Percentiles rank a stretch among this genome's conserved stretches.
Conservation (phyloP, 2,888 invertebrate genomes). For the Meghimatium bilineatum region DNA sequence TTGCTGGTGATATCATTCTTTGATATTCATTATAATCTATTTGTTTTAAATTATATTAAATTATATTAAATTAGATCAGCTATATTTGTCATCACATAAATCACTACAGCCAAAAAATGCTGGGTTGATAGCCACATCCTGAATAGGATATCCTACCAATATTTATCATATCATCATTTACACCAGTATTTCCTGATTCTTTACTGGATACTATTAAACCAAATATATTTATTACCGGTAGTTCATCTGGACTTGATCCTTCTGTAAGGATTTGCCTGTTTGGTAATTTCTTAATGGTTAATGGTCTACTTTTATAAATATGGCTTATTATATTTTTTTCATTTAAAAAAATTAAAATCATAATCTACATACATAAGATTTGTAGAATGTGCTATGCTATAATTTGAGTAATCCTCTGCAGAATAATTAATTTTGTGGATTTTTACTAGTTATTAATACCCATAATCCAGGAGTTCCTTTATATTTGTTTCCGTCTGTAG, state of each 20-base stretch:
- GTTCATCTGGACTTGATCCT: background rate
- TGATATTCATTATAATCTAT: background rate
- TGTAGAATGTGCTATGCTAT: background rate
- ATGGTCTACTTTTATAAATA: conserved; percentile 11
- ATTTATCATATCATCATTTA: conserved; percentile 4
- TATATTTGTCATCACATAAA: no score
- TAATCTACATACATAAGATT: background rate
- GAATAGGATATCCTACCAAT: background rate
- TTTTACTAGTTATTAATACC: conserved; percentile 11
- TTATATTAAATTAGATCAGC: background rate
- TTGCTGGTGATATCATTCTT: background rate
- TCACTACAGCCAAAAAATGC: no score
- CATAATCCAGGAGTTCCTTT: conserved; percentile 23
- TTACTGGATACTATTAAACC: background rate
- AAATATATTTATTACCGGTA: conserved; percentile 1
- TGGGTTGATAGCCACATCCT: no score
- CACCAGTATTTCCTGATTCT: background rate
- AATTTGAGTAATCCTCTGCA: background rate
- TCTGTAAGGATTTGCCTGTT: no score
- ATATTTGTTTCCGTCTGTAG: background rate
- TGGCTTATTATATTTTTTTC: no score
- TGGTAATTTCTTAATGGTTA: no score
- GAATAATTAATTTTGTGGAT: background rate
- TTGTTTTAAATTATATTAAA: background rate
- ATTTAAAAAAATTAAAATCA: background rate